phyloP scores from a whole-genome alignment of 2,888 invertebrate species.

The Chymomyza fuscimana region DNA sequence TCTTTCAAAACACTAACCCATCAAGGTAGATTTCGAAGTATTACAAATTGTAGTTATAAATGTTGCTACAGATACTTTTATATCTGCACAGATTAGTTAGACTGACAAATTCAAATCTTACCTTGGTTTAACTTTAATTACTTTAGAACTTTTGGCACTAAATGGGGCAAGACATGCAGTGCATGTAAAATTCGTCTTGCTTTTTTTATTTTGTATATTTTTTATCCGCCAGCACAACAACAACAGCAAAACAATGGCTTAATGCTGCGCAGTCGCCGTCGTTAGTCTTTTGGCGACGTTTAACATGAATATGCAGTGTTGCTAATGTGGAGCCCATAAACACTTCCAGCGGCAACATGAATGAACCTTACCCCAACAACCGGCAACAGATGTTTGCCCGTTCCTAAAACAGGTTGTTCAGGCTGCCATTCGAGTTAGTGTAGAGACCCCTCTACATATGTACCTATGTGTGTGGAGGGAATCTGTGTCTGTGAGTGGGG shows the following conservation, averaged over 20 bases:
- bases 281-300: conserved; percentile 70
- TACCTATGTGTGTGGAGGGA: conserved; percentile 49
- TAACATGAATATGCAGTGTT: conserved; percentile 78
- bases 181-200: not conserved
- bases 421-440: conserved; percentile 3
- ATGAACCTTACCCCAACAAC: conserved; percentile 45
- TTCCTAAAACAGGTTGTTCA: conserved; percentile 28
- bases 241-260: conserved; percentile 61
- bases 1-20: not conserved
- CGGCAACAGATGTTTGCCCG: conserved; percentile 54
- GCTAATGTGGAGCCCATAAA: conserved; percentile 77
- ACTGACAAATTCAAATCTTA: too few species aligned
- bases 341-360: conserved; percentile 75
- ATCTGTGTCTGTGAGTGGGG: conserved; percentile 13
- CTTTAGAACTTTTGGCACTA: too few species aligned
- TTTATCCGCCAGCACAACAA: conserved; percentile 27
- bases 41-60: too few species aligned
- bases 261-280: conserved; percentile 35
- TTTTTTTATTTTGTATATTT: not conserved
- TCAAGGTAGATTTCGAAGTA: too few species aligned
- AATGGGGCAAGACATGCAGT: not conserved
- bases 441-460: conserved; percentile 53
- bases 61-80: too few species aligned
- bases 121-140: too few species aligned
- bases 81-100: too few species aligned